Base-by-base conservation (phyloP, 2,797 vertebrate genomes). In the Pterois miles region DNA sequence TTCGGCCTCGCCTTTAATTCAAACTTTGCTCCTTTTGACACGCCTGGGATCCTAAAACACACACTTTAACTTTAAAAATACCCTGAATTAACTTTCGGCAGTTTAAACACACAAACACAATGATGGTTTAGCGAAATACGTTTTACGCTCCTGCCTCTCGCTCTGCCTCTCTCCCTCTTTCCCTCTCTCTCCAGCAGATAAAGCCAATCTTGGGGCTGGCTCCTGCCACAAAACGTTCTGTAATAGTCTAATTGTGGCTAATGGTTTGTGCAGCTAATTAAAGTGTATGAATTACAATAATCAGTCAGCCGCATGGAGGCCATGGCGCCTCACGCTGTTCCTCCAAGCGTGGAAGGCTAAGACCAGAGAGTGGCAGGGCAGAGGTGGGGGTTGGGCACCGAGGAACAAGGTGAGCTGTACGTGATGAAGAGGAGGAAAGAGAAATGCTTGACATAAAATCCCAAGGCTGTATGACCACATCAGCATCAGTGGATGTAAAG, bases 241-340 rank as follows among this genome's bases (percentile, higher is more conserved):
- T 98, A 98, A 98, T 97, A 97, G 97, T 97, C 96, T 99, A 99
- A 99, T 98, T 99, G 98, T 98, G 97, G 97, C 97, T 98, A 99
- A 99, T 99, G 98, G 97, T 98, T 99, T 99, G 98, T 99, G 97
- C 97, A 98, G 97, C 97, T 99, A 98, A 99, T 99, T 99, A 98
- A 98, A 97, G 97, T 96, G 96, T 98, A 98, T 98, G 97, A 99
- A 99, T 99, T 98, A 98, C 97, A 97, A 97, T 97, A 98, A 98
- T 99, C 98, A 97, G 96, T 98, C 97, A 98, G 96, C 94, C 94
- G 96, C 95, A 94, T 95, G 96, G 96, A 93, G 89, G 89, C 93
- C 89, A 77, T 74, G 83, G 87, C 76, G 86, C 88, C 81, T 86
- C 87, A 80, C 63, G 20, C 87, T 93, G 91, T 85, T 94, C 91